phyloP scores from a whole-genome alignment of 2,797 vertebrate genomes.

The Acestrorhynchus altus region DNA sequence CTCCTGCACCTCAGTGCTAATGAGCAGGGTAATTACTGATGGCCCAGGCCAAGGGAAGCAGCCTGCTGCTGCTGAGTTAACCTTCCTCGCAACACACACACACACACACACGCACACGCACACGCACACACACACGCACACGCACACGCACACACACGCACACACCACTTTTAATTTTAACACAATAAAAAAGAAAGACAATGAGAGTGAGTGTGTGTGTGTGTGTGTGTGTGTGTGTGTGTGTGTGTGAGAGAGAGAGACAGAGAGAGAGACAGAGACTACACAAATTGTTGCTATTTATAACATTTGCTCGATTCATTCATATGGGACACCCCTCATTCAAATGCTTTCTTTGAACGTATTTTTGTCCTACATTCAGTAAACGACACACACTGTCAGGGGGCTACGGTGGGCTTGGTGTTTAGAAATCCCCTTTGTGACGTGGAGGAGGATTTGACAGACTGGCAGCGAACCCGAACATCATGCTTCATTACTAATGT shows the following conservation, averaged over 20 bases:
- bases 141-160: conserved; percentile 42
- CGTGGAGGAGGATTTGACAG: conserved; percentile 13
- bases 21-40: conserved; percentile 79
- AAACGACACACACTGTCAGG: background rate
- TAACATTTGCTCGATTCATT: conserved; percentile 9
- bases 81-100: conserved; percentile 51
- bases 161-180: conserved; percentile 76
- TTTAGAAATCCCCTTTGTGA: conserved; percentile 2
- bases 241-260: background rate
- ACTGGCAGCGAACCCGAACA: conserved; percentile 16
- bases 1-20: conserved; percentile 71
- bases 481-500: conserved; percentile 42
- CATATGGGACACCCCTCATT: background rate
- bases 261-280: conserved; percentile 21
- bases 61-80: conserved; percentile 71
- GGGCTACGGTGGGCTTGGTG: background rate
- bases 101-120: conserved; percentile 27
- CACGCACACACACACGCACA: conserved; percentile 37
- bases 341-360: background rate
- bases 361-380: background rate
- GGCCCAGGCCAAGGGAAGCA: conserved; percentile 70
- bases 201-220: conserved; percentile 25
- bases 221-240: conserved; percentile 10
- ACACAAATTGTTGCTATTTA: conserved; percentile 20
- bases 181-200: conserved; percentile 60